Conservation (phyloP, 1,140 invertebrate genomes). For the Oryzaephilus surinamensis region DNA sequence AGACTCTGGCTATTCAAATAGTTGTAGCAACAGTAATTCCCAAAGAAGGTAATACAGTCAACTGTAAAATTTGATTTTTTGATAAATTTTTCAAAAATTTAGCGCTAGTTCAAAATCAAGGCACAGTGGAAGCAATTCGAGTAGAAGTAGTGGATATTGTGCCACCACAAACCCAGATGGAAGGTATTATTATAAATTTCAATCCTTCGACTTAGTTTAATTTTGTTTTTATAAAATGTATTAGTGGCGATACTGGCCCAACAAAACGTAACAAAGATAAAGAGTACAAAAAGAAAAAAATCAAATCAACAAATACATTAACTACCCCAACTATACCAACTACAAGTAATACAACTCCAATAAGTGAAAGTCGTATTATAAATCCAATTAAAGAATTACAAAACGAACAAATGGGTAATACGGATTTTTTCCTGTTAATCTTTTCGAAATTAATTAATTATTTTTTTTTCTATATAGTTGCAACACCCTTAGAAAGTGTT, state of each 20-base stretch:
- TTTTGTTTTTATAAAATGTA: not conserved
- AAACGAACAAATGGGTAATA: conserved; percentile 16
- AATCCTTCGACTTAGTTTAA: not conserved
- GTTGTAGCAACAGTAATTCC: conserved; percentile 64
- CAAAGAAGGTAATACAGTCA: conserved; percentile 50
- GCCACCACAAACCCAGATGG: conserved; percentile 42
- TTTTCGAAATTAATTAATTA: not conserved
- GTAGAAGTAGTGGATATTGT: conserved; percentile 67
- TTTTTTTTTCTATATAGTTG: conserved; percentile 6
- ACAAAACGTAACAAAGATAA: conserved; percentile 41
- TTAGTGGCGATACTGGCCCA: conserved; percentile 11
- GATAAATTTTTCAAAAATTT: conserved; percentile 29
- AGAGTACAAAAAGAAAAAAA: conserved; percentile 44
- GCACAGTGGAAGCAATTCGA: conserved; percentile 62
- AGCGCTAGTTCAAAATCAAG: conserved; percentile 67
- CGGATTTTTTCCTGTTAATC: not conserved
- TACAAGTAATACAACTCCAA: conserved; percentile 10
- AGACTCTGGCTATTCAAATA: conserved; percentile 67
- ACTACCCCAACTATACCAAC: conserved; percentile 8
- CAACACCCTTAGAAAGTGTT: conserved; percentile 1
- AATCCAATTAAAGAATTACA: conserved; percentile 9
- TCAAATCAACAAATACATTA: conserved; percentile 18
- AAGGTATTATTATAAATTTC: conserved; percentile 18
- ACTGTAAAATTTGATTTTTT: conserved; percentile 2
- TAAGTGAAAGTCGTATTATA: not conserved